Base-by-base conservation (phyloP, 1,140 invertebrate genomes). In the Drosophila sp. region DNA sequence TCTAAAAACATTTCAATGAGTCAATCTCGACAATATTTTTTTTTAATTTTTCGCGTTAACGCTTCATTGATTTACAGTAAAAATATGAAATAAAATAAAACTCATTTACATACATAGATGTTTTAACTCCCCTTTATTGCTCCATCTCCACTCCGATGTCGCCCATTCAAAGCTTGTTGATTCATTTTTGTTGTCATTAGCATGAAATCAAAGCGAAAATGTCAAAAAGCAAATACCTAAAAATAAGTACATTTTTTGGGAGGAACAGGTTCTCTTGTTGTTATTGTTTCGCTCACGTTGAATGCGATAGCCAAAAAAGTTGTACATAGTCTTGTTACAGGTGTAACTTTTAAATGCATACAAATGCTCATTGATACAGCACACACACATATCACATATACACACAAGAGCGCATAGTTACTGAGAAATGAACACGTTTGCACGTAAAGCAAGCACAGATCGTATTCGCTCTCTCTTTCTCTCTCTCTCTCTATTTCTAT, bases 21-120 rank as follows among this genome's bases (percentile, higher is more conserved):
- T 71, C 64, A 53, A 75, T 58, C 59, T 32, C 21, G 21, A 40
- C 38, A 34, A 9, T 29, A 8, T 36, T 36, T 53, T 53, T 53
- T 36, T 40, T 56, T 56, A 18, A 6, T 29, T 29, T 6, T 29
- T 6, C 4, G 27, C 27, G 27, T 29, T 29, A 6, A 6, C 53
- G 80, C 80, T 83, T 76, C 76, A 83, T 80, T 83, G 80, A 73
- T 76, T 84, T 70, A 65, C 36, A 62, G 69, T 67, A 8, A 50
- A 46, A 1, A 25, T n/a, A n/a, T n/a, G n/a, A 48, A 4, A 61
- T 67, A 58, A 65, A 77, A n/a, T n/a, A n/a, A 46, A 62, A 65
- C 46, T 62, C 46, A 62, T 62, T 82, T 78, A 59, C 64, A 78
- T 78, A 59, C 64, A 78, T 82, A 82, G 56, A 50, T 48, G 46